Base-by-base conservation (phyloP, 2,113 vertebrate species). In the Merops nubicus region DNA sequence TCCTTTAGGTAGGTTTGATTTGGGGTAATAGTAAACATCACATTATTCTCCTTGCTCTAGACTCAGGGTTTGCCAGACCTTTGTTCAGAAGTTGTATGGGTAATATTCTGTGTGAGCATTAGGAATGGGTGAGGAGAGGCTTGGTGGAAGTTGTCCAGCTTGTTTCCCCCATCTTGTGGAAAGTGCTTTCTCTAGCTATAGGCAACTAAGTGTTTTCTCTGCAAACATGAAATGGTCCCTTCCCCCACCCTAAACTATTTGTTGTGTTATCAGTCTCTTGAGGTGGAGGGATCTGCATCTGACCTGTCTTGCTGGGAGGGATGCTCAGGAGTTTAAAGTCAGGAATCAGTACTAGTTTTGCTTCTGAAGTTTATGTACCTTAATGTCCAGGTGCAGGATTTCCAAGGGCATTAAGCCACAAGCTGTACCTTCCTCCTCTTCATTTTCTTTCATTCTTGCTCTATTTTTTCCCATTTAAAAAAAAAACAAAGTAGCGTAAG, bases 401-500 rank as follows among this genome's bases (percentile, higher is more conserved):
- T 93, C n/a, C 59, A 56, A 88, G 59, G 56, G 40, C 5, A 21
- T 72, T 86, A 82, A 86, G 14, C 48, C 57, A 65, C 36, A 67
- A 54, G 16, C n/a, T 91, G 1, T 43, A 78, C 11, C 51, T 79
- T 91, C 50, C 16, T 88, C 28, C 47, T 89, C 19, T 28, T 88
- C 59, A 26, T 88, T 86, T 34, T 88, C 7, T 83, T 21, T 77
- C 40, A 28, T 51, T 79, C 65, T 73, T 89, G 54, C 34, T 80
- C 54, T 80, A 6, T 19, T 93, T 93, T 90, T 70, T 53, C 57
- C 56, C 17, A n/a, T 84, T 86, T 93, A 89, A 82, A 73, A 89
- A 91, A 96, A 91, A 96, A 83, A 7, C 62, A 91, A 95, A 97
- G 96, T 97, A 97, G 82, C 84, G 8, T 96, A 97, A 97, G 72